Evolutionary conservation across 1,140 invertebrate genomes (phyloP).

Genomic region (Trinorchestia longiramus): DNA sequence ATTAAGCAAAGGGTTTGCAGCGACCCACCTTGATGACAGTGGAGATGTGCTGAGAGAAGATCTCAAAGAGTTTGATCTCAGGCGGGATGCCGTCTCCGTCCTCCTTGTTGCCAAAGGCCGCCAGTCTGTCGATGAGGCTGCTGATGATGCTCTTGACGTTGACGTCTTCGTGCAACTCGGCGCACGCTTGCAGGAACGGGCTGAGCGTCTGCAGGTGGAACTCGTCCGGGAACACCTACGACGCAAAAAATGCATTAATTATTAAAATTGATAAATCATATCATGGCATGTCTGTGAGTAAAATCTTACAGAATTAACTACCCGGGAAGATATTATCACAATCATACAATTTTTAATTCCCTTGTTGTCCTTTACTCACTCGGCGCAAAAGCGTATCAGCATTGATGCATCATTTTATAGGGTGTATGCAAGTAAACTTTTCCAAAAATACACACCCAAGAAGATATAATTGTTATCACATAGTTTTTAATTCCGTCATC

Average conservation of each 20-base stretch:
- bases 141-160: slow-evolving; percentile 99
- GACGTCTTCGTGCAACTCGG: slow-evolving; percentile 93
- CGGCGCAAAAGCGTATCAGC: no score
- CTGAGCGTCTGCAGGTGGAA: slow-evolving; percentile 96
- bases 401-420: no score
- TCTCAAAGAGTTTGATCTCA: slow-evolving; percentile 95
- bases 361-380: no score
- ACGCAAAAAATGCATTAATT: slow-evolving; percentile 16
- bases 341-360: no score
- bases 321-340: no score
- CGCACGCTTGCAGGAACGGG: slow-evolving; percentile 96
- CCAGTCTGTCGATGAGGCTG: slow-evolving; percentile 92
- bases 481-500: no score
- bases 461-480: no score
- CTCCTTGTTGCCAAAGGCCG: slow-evolving; percentile 80
- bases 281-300: no score
- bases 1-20: neutral
- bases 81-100: slow-evolving; percentile 81
- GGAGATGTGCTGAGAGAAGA: slow-evolving; percentile 97
- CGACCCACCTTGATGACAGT: slow-evolving; percentile 87
- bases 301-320: no score
- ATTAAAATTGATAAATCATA: neutral
- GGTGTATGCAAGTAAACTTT: no score
- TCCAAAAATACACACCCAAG: no score
- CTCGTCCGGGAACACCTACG: slow-evolving; percentile 96